Base-by-base conservation (phyloP, 2,888 invertebrate genomes). In the Drosophila nr. fundita region DNA sequence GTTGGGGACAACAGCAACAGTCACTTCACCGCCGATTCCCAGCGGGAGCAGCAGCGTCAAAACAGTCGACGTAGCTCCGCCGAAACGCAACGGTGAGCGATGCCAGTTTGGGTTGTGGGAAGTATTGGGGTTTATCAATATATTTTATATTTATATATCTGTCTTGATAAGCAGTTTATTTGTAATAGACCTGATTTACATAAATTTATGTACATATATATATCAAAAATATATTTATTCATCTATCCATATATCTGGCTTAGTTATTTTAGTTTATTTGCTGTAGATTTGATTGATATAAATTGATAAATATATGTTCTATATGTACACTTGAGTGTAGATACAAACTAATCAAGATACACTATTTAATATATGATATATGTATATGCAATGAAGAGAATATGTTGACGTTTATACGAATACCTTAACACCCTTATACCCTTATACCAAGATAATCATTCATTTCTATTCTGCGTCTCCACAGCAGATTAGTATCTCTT, bases 11-110 rank as follows among this genome's bases (percentile, higher is more conserved):
- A 30, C 62, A 59, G 91, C 93, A 66, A 94, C 49, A 94, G 94
- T 91, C 24, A 4, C 24, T 13, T 38, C 27, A 38, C 36, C 40
- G 27, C 13, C 27, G 38, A 55, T n/a, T 24, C 55, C 27, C 36
- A 55, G 1, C 4, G 7, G n/a, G 13, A 38, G 27, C 54, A 63
- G 34, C 70, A 59, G 91, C 93, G 65, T 2, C 38, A 38, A 38
- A 55, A 94, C 49, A 94, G 94, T 91, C 94, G 94, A 87, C 94
- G 94, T 86, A 94, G 94, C 86, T 93, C 94, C 74, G 94, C 94
- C 68, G 94, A 94, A 84, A 93, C 93, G 87, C 94, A 90, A 70
- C 87, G 90, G 83, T 84, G 24, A 60, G 83, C 55, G 5, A 1
- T 40, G 15, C 7, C 36, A 15, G 15, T 21, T n/a, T n/a, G 2